Conservation (phyloP, 1,140 invertebrate genomes). For the Anastatus disparis region DNA sequence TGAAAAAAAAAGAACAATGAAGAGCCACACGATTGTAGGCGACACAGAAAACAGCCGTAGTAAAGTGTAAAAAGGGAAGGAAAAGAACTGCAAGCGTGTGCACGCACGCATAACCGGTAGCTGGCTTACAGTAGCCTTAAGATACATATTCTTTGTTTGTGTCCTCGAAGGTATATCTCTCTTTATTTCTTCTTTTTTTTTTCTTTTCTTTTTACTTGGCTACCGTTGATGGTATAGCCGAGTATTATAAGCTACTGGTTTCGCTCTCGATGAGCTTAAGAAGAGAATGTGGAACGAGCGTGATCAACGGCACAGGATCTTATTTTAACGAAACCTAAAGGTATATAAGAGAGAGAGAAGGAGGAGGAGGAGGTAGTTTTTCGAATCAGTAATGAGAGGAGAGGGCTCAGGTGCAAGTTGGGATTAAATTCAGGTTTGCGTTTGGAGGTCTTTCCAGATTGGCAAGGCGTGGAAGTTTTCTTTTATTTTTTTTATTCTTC, state of each 20-base stretch:
- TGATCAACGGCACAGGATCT: too few relatives aligned
- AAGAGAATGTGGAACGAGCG: too few relatives aligned
- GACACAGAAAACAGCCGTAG: constrained; percentile 1
- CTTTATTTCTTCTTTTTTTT: neutral
- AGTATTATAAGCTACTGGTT: constrained; percentile 17
- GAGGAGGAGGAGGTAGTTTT: neutral
- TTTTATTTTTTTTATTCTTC: too few relatives aligned
- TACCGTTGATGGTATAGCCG: too few relatives aligned
- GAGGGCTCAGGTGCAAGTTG: neutral
- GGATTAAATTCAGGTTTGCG: too few relatives aligned
- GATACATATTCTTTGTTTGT: constrained; percentile 19
- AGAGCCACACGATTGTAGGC: neutral
- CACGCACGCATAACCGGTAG: constrained; percentile 29
- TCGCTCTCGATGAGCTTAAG: neutral
- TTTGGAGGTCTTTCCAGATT: too few relatives aligned
- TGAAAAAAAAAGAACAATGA: too few relatives aligned
- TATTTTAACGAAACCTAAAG: too few relatives aligned
- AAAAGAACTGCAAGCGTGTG: constrained; percentile 6
- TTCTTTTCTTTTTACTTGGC: neutral
- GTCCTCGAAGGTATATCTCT: neutral
- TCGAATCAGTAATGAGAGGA: neutral
- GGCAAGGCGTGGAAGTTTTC: too few relatives aligned
- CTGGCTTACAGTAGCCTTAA: constrained; percentile 7
- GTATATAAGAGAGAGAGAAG: neutral
- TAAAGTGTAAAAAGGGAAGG: neutral